Percentiles rank a stretch among this genome's conserved stretches.
These are phyloP conservation scores for Acropora tenuis DNA, from an alignment of 64 coral and sea anemone genomes.

Conservation along the genomic window DNA sequence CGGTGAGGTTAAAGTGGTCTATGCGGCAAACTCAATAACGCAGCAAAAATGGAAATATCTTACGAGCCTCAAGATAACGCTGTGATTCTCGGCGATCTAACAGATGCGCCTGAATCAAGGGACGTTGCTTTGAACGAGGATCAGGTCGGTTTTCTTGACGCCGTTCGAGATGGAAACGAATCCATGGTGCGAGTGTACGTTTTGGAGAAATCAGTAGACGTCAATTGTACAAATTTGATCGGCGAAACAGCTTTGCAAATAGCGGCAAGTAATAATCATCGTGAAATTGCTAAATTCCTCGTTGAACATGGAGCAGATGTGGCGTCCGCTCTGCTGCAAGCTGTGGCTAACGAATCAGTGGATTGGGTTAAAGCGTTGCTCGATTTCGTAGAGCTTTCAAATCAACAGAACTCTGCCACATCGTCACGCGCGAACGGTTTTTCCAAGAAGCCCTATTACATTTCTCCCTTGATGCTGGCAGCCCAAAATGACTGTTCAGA, in stretches of 20 bases:
- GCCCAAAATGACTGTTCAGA: slow-evolving; percentile 70
- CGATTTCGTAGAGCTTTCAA: slow-evolving; percentile 25
- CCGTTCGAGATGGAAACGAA: slow-evolving; percentile 53
- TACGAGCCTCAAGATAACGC: background rate
- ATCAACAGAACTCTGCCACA: background rate
- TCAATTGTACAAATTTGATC: slow-evolving; percentile 71
- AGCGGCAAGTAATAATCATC: slow-evolving; percentile 56
- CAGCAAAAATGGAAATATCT: background rate
- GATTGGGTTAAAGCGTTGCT: slow-evolving; percentile 60
- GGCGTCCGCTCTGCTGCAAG: slow-evolving; percentile 59
- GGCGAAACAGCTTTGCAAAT: slow-evolving; percentile 85
- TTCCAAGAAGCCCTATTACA: background rate
- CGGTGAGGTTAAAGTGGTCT: too few relatives aligned
- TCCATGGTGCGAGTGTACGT: slow-evolving; percentile 34
- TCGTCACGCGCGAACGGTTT: background rate
- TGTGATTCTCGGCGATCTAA: slow-evolving; percentile 30
- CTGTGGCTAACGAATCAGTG: slow-evolving; percentile 62
- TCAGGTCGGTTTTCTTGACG: slow-evolving; percentile 61
- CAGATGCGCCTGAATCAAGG: background rate
- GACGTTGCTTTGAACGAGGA: slow-evolving; percentile 32
- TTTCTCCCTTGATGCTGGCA: slow-evolving; percentile 71
- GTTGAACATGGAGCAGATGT: slow-evolving; percentile 71
- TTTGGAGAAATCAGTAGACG: slow-evolving; percentile 44
- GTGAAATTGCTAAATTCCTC: slow-evolving; percentile 54
- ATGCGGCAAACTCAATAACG: background rate